Percentiles rank a stretch among this genome's conserved stretches.
Evolutionary conservation across 92 coral and sea anemone species (phyloP).

Genomic region (Desmophyllum pertusum): DNA sequence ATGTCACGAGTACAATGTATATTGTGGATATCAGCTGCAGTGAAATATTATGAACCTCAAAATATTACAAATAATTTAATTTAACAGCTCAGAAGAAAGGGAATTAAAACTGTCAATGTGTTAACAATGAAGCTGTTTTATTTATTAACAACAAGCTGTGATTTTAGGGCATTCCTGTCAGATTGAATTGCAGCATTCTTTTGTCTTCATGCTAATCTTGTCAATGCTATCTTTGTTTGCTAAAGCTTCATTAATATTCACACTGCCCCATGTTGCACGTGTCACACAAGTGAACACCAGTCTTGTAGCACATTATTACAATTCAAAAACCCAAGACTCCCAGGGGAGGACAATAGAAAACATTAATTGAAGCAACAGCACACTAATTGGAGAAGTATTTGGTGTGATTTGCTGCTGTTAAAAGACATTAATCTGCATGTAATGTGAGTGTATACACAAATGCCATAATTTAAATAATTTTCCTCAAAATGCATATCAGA

Average conservation of each 20-base stretch:
- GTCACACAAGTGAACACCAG: neutral
- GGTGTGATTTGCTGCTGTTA: neutral
- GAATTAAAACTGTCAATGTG: too few species aligned
- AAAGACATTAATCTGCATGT: neutral
- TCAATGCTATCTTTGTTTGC: slow-evolving; percentile 7
- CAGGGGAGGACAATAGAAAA: neutral
- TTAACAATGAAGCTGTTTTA: too few species aligned
- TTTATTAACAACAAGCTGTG: too few species aligned
- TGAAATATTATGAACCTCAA: too few species aligned
- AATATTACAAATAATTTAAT: too few species aligned
- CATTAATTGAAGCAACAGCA: neutral
- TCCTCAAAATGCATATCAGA: neutral
- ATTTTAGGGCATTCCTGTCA: neutral
- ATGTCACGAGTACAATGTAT: too few species aligned
- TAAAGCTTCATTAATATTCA: slow-evolving; percentile 16
- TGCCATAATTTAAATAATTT: neutral
- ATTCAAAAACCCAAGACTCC: neutral
- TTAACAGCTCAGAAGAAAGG: too few species aligned
- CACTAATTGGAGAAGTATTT: neutral
- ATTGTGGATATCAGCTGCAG: too few species aligned
- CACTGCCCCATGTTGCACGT: neutral
- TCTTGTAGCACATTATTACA: neutral
- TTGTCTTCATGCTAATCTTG: slow-evolving; percentile 17
- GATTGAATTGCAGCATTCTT: slow-evolving; percentile 11
- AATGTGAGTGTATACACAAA: neutral